phyloP scores from a whole-genome alignment of 2,888 invertebrate species.

The Drosophila barbarae region DNA sequence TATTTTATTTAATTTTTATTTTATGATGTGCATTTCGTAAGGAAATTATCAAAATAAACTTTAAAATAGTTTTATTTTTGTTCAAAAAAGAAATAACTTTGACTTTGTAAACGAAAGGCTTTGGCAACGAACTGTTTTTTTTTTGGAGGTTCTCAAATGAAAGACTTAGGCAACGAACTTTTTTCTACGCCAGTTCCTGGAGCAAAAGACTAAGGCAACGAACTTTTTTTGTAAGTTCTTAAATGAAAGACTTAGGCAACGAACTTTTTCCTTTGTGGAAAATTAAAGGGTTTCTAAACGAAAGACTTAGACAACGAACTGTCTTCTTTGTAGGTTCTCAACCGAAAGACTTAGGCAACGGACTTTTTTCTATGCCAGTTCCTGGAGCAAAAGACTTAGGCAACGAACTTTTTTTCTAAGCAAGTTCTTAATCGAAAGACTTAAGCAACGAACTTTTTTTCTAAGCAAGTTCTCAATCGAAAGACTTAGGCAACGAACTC shows the following conservation, averaged over 20 bases:
- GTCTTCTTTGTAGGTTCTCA: background rate
- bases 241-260: constrained; percentile 7
- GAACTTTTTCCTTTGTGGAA: background rate
- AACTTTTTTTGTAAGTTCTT: fast-evolving
- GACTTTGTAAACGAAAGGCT: background rate
- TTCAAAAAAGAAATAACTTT: background rate
- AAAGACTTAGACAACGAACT: constrained; percentile 11
- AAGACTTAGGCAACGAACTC: constrained; percentile 48
- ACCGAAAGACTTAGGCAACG: constrained; percentile 2
- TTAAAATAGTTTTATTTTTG: background rate
- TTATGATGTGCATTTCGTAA: background rate
- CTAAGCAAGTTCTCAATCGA: background rate
- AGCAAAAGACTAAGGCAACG: background rate
- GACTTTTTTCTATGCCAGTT: constrained; percentile 15
- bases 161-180: background rate
- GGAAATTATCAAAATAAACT: background rate
- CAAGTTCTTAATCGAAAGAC: background rate
- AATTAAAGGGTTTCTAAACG: background rate
- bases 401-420: background rate
- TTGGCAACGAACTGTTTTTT: background rate
- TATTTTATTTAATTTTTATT: background rate
- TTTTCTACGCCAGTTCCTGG: no score
- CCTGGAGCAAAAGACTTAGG: constrained; percentile 3
- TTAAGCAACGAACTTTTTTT: constrained; percentile 1
- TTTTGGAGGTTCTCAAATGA: no score